Evolutionary conservation across 2,113 vertebrate species (phyloP).

Genomic region (Colaptes auratus): DNA sequence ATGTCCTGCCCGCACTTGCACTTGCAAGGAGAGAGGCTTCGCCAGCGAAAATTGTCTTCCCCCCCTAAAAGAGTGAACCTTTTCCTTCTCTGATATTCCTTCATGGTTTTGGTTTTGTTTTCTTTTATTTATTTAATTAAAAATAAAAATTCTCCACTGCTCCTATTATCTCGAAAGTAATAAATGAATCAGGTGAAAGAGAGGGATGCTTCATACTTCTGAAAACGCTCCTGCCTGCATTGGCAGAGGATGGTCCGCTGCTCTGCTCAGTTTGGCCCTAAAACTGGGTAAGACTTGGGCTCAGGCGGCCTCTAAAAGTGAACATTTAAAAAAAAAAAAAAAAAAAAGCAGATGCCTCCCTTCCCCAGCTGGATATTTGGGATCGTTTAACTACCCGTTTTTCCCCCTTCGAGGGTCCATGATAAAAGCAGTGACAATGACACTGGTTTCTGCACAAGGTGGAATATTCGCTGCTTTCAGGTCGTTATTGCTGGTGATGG

Average conservation of each 20-base stretch:
- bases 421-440: slow-evolving; percentile 54
- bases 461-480: background rate
- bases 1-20: background rate
- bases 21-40: background rate
- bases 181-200: background rate
- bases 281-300: background rate
- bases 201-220: background rate
- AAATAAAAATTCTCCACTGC: too few relatives aligned
- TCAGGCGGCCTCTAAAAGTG: slow-evolving; percentile 21
- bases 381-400: slow-evolving; percentile 52
- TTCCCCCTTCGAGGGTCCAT: slow-evolving; percentile 3
- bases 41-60: background rate
- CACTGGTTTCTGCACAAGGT: background rate
- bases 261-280: background rate
- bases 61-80: rapidly evolving
- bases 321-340: background rate
- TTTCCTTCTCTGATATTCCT: background rate
- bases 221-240: background rate
- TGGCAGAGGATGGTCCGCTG: background rate
- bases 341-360: background rate
- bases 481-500: background rate
- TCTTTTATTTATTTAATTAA: rapidly evolving
- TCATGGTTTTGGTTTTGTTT: background rate
- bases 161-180: background rate
- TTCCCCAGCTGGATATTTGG: slow-evolving; percentile 52